Evolutionary conservation across 2,797 vertebrate species (phyloP), one percentile per base, ranked within the genome.

Genomic region (Synaphobranchus kaupii): DNA sequence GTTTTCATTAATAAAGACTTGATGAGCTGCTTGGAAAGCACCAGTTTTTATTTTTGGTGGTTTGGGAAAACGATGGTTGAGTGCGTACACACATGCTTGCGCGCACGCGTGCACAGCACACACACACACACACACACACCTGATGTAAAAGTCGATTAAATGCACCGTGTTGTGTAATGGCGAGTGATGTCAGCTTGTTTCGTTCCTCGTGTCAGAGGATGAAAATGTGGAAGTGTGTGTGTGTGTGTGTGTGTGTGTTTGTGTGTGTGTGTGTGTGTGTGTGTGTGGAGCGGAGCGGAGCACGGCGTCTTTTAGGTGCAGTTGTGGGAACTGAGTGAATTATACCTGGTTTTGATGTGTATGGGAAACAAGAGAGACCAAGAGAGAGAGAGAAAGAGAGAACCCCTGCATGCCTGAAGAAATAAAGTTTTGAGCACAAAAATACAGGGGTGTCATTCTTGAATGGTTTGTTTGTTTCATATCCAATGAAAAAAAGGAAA

Each of bases 271-370:
- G 39, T 39, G 39, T 39, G 39, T n/a, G n/a, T n/a, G n/a, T 47
- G 44, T 83, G 93, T 93, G 47, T 25, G 13, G 31, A 44, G 73
- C 6, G 17, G 17, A 20, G 25, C 39, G 0, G 86, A 93, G 92
- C 94, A 93, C 90, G 92, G 92, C 88, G 89, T 92, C 91, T 81
- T 85, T 50, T n/a, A 80, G 92, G 88, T 90, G 85, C 86, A 89
- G 90, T 90, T 93, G 91, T 86, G 93, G 92, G 92, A 92, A 93
- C 90, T 92, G 93, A 94, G 94, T 93, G 92, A 94, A 95, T 94
- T 93, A 93, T 95, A 58, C 92, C 91, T 54, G 89, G 90, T 90
- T 94, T 94, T 94, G 93, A 95, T 94, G 93, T 94, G 89, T 87
- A 90, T 90, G 90, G 89, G 88, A 92, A 89, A 86, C 82, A 87